Evolutionary conservation across 2,113 vertebrate genomes (phyloP).

Genomic region (Bubo blakistoni): DNA sequence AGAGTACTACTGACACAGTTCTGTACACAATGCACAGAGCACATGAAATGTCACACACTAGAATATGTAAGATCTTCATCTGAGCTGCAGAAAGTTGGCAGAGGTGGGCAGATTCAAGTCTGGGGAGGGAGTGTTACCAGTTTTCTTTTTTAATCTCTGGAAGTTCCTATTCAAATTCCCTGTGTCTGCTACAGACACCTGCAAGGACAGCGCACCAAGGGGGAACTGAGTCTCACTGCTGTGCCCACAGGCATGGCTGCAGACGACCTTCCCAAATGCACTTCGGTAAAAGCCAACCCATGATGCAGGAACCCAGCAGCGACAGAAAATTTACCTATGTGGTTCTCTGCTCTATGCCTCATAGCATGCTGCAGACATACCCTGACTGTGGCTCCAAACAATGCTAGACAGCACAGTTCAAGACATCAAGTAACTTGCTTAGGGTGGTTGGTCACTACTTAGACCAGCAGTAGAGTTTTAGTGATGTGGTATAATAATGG

Average conservation of each 20-base stretch:
- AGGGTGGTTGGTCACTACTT: not conserved
- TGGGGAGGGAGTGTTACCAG: not conserved
- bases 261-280: not conserved
- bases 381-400: not conserved
- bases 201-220: not conserved
- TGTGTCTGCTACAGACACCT: not conserved
- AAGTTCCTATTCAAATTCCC: not conserved
- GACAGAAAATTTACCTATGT: not conserved
- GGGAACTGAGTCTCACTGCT: not conserved
- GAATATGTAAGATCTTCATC: not conserved
- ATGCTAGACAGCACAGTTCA: not conserved
- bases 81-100: not conserved
- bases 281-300: not conserved
- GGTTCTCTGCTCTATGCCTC: not conserved
- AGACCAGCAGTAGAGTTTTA: not conserved
- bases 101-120: not conserved
- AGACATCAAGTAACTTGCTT: not conserved
- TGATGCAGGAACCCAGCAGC: not conserved
- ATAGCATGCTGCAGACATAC: rapidly evolving
- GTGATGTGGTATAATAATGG: not conserved
- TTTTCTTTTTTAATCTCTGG: not conserved
- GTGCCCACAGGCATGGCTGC: not conserved
- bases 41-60: not conserved
- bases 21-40: not conserved
- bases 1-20: not conserved